Conservation (phyloP, 2,888 invertebrate species). For the Tipula unca region DNA sequence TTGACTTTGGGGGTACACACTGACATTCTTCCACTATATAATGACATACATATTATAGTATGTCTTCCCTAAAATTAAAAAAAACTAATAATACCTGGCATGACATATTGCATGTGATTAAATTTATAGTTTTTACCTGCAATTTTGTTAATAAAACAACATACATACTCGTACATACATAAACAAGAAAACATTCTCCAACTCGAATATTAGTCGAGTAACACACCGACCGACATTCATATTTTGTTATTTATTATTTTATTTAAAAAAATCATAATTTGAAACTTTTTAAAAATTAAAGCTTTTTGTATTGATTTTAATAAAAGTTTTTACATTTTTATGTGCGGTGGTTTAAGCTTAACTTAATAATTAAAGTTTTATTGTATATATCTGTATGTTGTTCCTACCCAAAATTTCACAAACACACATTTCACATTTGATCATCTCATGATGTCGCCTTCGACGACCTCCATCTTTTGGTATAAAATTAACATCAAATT, state of each 20-base stretch:
- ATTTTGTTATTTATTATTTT: not conserved
- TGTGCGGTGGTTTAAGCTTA: too few relatives aligned
- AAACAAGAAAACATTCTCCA: not conserved
- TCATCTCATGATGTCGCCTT: too few relatives aligned
- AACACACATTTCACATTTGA: too few relatives aligned
- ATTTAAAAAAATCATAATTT: not conserved
- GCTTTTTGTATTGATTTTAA: not conserved
- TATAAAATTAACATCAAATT: too few relatives aligned
- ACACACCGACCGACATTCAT: not conserved
- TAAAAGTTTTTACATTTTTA: too few relatives aligned
- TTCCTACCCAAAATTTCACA: too few relatives aligned
- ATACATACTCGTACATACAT: too few relatives aligned
- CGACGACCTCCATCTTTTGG: too few relatives aligned
- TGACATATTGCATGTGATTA: conserved; percentile 8
- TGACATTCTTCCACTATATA: not conserved
- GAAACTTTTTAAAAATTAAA: not conserved
- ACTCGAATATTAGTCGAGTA: not conserved
- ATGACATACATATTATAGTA: not conserved
- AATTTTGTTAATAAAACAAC: not conserved
- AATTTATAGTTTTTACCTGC: conserved; percentile 4
- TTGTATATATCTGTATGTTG: too few relatives aligned
- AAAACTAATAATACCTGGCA: not conserved
- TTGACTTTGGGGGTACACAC: not conserved
- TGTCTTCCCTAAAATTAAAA: not conserved
- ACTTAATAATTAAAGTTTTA: too few relatives aligned